Evolutionary conservation across 2,888 invertebrate genomes (phyloP), one percentile per base, ranked within the genome.

Genomic region (Dynastes maya): DNA sequence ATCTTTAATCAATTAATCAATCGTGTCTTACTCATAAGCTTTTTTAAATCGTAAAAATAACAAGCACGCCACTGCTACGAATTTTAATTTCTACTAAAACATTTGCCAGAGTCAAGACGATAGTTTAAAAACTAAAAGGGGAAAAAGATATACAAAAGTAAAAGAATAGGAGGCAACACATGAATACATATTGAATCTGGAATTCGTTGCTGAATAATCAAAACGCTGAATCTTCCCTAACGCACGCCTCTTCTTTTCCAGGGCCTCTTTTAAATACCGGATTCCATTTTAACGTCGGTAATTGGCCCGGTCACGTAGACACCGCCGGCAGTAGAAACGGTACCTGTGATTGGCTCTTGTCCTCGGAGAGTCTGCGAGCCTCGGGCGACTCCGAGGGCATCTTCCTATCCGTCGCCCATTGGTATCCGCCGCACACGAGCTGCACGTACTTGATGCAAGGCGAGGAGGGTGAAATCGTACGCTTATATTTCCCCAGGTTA

Each of bases 281-380:
- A 4, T 97, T 97, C 88, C 97, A 97, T 89, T 97, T 97, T 90
- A 97, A 97, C 89, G 97, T 97, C 72, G 97, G 97, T 82, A 96
- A 96, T 89, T 97, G 96, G 96, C 97, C 97, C 0, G 97, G 97
- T 0, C 96, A 96, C 88, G 96, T 96, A 71, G 96, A 97, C 86
- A 96, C 96, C 0, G 95, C 96, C 0, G 96, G 97, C 0, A 95
- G 95, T 49, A 92, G 94, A 83, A 95, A 96, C 80, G 96, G 96
- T 4, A 95, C 95, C 67, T 97, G 97, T 86, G 96, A 96, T 88
- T 97, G 97, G 97, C 89, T 96, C 72, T 91, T 97, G 68, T 95
- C 95, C 76, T 96, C 96, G 70, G 95, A 96, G 84, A 94, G 95
- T 53, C 89, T 97, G 29, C 92, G 93, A 86, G 92, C 93, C 83